phyloP scores from a whole-genome alignment of 1,140 invertebrate species.

The Galleria mellonella region DNA sequence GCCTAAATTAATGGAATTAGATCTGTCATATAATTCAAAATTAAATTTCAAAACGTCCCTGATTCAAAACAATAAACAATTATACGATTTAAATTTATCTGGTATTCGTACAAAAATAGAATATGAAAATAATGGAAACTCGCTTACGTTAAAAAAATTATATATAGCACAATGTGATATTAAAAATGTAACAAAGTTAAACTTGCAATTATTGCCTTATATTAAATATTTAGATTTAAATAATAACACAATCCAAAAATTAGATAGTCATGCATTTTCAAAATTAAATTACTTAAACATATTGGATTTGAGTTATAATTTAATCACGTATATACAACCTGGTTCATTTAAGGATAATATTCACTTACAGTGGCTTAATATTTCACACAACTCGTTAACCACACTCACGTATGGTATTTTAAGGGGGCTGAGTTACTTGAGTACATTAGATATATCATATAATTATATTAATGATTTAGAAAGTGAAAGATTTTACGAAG shows the following conservation, averaged over 20 bases:
- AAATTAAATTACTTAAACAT: slow-evolving; percentile 12
- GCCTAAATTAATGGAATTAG: slow-evolving; percentile 16
- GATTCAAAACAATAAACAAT: slow-evolving; percentile 11
- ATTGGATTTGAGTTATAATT: slow-evolving; percentile 37
- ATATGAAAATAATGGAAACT: slow-evolving; percentile 12
- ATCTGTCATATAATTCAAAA: slow-evolving; percentile 28
- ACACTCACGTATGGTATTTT: slow-evolving; percentile 20
- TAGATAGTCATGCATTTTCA: slow-evolving; percentile 20
- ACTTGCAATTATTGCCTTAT: slow-evolving; percentile 15
- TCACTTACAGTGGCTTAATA: slow-evolving; percentile 17
- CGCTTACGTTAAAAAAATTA: slow-evolving; percentile 18
- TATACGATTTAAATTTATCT: slow-evolving; percentile 27
- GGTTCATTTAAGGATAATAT: slow-evolving; percentile 23
- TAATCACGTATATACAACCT: slow-evolving; percentile 19
- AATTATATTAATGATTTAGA: slow-evolving; percentile 19
- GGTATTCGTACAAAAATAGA: slow-evolving; percentile 16
- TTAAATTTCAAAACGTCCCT: slow-evolving; percentile 5
- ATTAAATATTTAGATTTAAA: slow-evolving; percentile 20
- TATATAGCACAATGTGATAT: slow-evolving; percentile 22
- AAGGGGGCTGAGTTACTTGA: slow-evolving; percentile 14
- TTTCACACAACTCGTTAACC: slow-evolving; percentile 26
- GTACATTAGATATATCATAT: slow-evolving; percentile 22
- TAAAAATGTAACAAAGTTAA: slow-evolving; percentile 17
- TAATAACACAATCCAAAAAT: slow-evolving; percentile 21
- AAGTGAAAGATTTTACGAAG: slow-evolving; percentile 18